Evolutionary conservation across 2,113 vertebrate species (phyloP).

Genomic region (Sus scrofa): DNA sequence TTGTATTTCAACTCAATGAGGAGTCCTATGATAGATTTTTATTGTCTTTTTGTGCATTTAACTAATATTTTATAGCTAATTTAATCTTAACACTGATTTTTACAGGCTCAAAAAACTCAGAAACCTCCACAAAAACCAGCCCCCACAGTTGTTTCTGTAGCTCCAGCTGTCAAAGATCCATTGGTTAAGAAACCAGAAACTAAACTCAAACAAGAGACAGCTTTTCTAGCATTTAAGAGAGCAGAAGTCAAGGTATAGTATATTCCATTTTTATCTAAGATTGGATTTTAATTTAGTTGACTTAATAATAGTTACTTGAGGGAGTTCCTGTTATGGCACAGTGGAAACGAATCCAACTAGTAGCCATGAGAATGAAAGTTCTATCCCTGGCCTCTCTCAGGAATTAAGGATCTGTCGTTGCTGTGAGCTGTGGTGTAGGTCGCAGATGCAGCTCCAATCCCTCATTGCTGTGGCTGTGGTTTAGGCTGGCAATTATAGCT

Average conservation of each 20-base stretch:
- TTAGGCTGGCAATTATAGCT: too few species aligned
- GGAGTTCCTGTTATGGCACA: too few species aligned
- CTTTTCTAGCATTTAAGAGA: slow-evolving; percentile 98
- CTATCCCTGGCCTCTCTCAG: too few species aligned
- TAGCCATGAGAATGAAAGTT: too few species aligned
- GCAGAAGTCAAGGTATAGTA: slow-evolving; percentile 95
- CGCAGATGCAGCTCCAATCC: too few species aligned
- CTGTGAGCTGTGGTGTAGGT: too few species aligned
- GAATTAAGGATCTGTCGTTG: too few species aligned
- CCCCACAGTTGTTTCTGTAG: slow-evolving; percentile 91
- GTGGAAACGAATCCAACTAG: too few species aligned
- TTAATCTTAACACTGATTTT: slow-evolving; percentile 55
- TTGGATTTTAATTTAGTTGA: neutral
- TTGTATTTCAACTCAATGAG: neutral
- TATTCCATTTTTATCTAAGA: neutral
- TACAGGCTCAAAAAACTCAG: slow-evolving; percentile 96
- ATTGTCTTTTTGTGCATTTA: neutral
- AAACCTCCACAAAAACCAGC: slow-evolving; percentile 97
- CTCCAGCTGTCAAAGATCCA: slow-evolving; percentile 95
- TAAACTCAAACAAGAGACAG: slow-evolving; percentile 94
- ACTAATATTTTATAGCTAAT: neutral
- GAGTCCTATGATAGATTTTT: slow-evolving; percentile 5
- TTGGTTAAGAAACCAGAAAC: slow-evolving; percentile 96
- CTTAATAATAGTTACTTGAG: neutral
- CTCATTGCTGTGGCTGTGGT: too few species aligned